Percentiles rank a stretch among this genome's conserved stretches.
phyloP scores from a whole-genome alignment of 1,140 invertebrate species.

The Anastrepha ludens region DNA sequence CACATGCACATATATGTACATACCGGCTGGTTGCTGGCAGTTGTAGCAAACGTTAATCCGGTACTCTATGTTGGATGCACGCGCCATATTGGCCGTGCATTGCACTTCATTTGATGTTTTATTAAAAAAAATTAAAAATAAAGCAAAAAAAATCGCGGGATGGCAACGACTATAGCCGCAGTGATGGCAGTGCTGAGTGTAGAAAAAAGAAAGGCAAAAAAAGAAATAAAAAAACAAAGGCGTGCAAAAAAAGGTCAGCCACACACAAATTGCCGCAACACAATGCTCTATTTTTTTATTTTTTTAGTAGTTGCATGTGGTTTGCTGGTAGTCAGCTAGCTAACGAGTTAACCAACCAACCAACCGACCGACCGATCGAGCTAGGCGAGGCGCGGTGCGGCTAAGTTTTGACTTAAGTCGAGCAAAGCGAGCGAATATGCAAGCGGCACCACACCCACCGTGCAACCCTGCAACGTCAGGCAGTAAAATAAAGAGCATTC shows the following conservation, averaged over 20 bases:
- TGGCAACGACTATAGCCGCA: not conserved
- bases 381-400: slow-evolving; percentile 7
- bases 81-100: not conserved
- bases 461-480: not conserved
- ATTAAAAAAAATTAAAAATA: not conserved
- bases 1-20: not conserved
- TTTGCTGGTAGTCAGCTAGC: not conserved
- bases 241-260: not conserved
- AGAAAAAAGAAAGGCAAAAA: not conserved
- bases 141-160: not conserved
- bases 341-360: slow-evolving; percentile 28
- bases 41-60: not conserved
- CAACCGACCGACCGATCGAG: not conserved
- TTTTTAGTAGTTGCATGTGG: slow-evolving; percentile 4
- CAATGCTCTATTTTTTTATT: not conserved
- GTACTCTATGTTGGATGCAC: not conserved
- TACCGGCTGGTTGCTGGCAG: not conserved
- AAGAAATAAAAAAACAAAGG: not conserved
- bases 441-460: not conserved
- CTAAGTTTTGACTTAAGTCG: slow-evolving; percentile 16
- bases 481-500: not conserved
- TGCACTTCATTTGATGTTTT: slow-evolving; percentile 41
- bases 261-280: slow-evolving; percentile 30
- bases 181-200: not conserved
- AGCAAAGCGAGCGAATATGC: not conserved